These are phyloP conservation scores for Yponomeuta sedellus DNA, from an alignment of 2,888 invertebrate genomes.

Conservation along the genomic window DNA sequence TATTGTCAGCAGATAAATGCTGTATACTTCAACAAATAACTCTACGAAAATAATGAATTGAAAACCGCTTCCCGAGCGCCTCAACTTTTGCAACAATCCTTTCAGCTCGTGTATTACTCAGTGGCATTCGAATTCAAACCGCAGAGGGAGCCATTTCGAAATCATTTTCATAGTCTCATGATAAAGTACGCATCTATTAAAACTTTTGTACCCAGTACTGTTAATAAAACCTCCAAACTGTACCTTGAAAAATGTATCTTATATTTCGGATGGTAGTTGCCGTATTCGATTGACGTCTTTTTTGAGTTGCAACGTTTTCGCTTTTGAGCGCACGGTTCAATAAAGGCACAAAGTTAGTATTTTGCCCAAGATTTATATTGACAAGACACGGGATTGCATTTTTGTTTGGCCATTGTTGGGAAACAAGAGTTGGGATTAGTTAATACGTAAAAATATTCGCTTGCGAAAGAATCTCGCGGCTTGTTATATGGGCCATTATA, in stretches of 20 bases:
- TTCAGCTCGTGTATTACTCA: conserved; percentile 11
- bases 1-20: neutral
- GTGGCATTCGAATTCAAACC: conserved; percentile 15
- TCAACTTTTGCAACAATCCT: neutral
- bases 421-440: conserved; percentile 43
- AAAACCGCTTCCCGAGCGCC: neutral
- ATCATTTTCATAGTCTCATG: conserved; percentile 34
- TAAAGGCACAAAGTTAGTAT: conserved; percentile 58
- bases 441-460: conserved; percentile 22
- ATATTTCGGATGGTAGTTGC: neutral
- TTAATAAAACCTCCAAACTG: conserved; percentile 6
- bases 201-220: conserved; percentile 37
- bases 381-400: conserved; percentile 64
- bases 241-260: neutral
- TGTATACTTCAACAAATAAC: conserved; percentile 20
- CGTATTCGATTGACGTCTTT: neutral
- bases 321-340: conserved; percentile 24
- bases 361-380: conserved; percentile 60
- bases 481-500: conserved; percentile 5
- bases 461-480: conserved; percentile 11
- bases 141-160: conserved; percentile 22
- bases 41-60: conserved; percentile 21
- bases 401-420: conserved; percentile 47
- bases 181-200: conserved; percentile 54
- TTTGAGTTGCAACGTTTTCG: conserved; percentile 21